A percentile compares a stretch with the other conserved stretches of the same genome.
These are phyloP conservation scores for Noctua janthe DNA, from an alignment of 2,888 invertebrate genomes.

Conservation along the genomic window DNA sequence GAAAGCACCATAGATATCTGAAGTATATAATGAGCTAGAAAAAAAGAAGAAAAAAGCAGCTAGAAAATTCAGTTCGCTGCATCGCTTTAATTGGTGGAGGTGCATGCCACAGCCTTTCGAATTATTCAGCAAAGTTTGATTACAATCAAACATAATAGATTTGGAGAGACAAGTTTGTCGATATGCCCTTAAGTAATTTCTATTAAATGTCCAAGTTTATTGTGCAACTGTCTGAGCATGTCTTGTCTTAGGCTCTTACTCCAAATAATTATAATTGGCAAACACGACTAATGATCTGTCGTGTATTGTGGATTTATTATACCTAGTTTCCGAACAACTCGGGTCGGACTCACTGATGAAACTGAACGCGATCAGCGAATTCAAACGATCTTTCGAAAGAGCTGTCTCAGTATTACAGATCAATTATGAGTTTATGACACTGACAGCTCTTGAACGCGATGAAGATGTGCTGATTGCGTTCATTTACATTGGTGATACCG, in stretches of 20 bases:
- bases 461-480: neutral
- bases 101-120: neutral
- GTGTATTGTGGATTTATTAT: neutral
- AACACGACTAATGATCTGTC: neutral
- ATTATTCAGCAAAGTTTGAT: neutral
- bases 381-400: neutral
- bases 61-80: neutral
- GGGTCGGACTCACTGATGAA: neutral
- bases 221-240: neutral
- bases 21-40: neutral
- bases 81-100: neutral
- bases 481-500: neutral
- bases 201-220: constrained; percentile 10
- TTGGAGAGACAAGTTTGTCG: constrained; percentile 14
- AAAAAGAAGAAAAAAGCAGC: neutral
- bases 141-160: constrained; percentile 7
- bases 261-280: neutral
- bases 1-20: neutral
- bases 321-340: neutral
- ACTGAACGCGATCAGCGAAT: neutral
- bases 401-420: neutral
- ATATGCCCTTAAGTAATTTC: constrained; percentile 5
- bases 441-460: neutral
- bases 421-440: no score
- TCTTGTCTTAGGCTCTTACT: neutral